Percentiles rank a stretch among this genome's conserved stretches.
Evolutionary conservation across 2,797 vertebrate species (phyloP).

Genomic region (Phrynocephalus forsythii): DNA sequence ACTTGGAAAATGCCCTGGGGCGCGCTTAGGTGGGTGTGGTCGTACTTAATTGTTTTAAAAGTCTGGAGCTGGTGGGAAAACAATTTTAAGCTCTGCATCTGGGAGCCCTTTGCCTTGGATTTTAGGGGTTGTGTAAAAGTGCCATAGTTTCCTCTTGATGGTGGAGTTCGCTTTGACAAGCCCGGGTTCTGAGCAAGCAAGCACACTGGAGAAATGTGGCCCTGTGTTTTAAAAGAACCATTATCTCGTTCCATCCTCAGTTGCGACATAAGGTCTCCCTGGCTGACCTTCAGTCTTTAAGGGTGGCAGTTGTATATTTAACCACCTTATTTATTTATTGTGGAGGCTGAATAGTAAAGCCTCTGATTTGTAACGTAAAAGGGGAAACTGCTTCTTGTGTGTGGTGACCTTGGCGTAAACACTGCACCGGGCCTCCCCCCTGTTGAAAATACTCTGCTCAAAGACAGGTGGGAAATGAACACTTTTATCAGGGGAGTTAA

Average conservation of each 20-base stretch:
- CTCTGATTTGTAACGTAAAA: conserved; percentile 69
- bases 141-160: background rate
- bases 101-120: too few relatives aligned
- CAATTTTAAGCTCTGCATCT: too few relatives aligned
- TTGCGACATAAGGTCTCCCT: conserved; percentile 40
- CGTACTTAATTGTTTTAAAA: too few relatives aligned
- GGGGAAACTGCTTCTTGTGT: conserved; percentile 51
- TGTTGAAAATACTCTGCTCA: background rate
- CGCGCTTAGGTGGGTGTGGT: too few relatives aligned
- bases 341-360: conserved; percentile 61
- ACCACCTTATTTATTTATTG: conserved; percentile 72
- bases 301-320: conserved; percentile 67
- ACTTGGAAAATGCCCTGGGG: too few relatives aligned
- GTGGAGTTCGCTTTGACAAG: background rate
- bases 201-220: conserved; percentile 17
- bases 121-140: too few relatives aligned
- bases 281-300: conserved; percentile 58
- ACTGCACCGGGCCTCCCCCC: background rate
- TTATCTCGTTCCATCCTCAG: conserved; percentile 10
- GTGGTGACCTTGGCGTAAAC: conserved; percentile 63
- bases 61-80: too few relatives aligned
- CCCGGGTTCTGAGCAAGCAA: conserved; percentile 40
- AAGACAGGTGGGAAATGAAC: background rate
- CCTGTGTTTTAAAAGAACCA: conserved; percentile 9
- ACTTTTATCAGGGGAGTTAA: conserved; percentile 20